Percentiles rank a stretch among this genome's conserved stretches.
Evolutionary conservation across 2,113 vertebrate species (phyloP).

Genomic region (Channa argus): DNA sequence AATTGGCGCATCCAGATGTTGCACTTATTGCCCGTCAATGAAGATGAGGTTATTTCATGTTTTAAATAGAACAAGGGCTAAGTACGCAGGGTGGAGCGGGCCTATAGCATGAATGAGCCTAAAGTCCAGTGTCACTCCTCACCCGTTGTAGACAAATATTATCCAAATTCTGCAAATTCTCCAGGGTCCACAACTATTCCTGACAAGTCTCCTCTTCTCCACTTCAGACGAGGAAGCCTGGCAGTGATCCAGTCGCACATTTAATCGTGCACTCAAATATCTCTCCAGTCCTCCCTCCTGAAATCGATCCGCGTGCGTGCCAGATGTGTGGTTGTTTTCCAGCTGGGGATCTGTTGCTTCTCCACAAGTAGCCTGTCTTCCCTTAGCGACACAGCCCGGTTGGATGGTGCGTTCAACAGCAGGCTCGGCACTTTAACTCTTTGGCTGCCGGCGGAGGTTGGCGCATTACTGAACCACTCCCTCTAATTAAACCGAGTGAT

Average conservation of each 20-base stretch:
- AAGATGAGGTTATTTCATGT: not conserved
- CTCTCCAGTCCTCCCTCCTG: constrained; percentile 1
- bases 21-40: not conserved
- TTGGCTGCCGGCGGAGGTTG: constrained; percentile 56
- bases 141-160: not conserved
- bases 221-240: not conserved
- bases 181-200: constrained; percentile 39
- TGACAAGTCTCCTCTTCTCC: constrained; percentile 56
- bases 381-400: constrained; percentile 72
- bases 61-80: not conserved
- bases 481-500: constrained; percentile 48
- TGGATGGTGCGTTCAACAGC: constrained; percentile 71
- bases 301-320: constrained; percentile 18
- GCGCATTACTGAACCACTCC: constrained; percentile 53
- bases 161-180: constrained; percentile 21
- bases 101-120: not conserved
- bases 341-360: constrained; percentile 78
- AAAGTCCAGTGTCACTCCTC: constrained; percentile 6
- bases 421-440: constrained; percentile 75
- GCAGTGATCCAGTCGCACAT: not conserved
- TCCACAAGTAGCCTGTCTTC: constrained; percentile 66
- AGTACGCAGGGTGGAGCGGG: constrained; percentile 18
- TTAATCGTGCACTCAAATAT: not conserved
- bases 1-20: constrained; percentile 15
- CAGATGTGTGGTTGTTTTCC: constrained; percentile 67